Evolutionary conservation across 2,113 vertebrate genomes (phyloP).

Genomic region (Seriola aureovittata): DNA sequence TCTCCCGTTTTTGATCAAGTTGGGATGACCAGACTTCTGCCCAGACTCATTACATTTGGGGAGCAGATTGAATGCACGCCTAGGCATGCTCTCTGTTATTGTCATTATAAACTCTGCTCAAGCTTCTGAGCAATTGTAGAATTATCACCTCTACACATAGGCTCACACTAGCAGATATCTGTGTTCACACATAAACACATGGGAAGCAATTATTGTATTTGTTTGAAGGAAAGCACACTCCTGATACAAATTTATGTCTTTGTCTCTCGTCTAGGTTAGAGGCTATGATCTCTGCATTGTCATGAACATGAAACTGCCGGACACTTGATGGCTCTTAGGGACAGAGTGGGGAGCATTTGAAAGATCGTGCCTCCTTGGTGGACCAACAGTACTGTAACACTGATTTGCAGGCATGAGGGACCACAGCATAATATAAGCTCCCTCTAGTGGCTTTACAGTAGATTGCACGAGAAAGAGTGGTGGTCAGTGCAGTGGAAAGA

Average conservation of each 20-base stretch:
- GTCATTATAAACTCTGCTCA: constrained; percentile 61
- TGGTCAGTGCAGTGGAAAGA: neutral
- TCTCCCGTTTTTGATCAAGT: constrained; percentile 74
- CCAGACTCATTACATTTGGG: constrained; percentile 71
- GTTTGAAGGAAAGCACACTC: constrained; percentile 16
- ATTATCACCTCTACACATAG: constrained; percentile 77
- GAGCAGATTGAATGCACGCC: constrained; percentile 78
- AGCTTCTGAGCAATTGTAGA: constrained; percentile 67
- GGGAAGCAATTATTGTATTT: constrained; percentile 39
- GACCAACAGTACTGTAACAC: constrained; percentile 23
- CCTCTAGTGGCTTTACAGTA: constrained; percentile 82
- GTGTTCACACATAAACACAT: constrained; percentile 40
- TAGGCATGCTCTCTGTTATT: constrained; percentile 71
- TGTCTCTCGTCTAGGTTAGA: neutral
- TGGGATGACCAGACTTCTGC: constrained; percentile 66
- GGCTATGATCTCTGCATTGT: neutral
- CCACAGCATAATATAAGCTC: constrained; percentile 77
- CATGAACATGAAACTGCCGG: constrained; percentile 5
- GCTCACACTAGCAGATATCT: constrained; percentile 28
- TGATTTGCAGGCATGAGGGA: constrained; percentile 11
- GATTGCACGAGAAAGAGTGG: constrained; percentile 33
- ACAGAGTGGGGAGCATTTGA: constrained; percentile 33
- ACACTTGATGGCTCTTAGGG: constrained; percentile 24
- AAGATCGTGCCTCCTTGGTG: constrained; percentile 25
- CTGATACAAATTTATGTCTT: constrained; percentile 16